These are phyloP conservation scores for Lithophane semibrunnea DNA, from an alignment of 2,888 invertebrate species.

Conservation along the genomic window DNA sequence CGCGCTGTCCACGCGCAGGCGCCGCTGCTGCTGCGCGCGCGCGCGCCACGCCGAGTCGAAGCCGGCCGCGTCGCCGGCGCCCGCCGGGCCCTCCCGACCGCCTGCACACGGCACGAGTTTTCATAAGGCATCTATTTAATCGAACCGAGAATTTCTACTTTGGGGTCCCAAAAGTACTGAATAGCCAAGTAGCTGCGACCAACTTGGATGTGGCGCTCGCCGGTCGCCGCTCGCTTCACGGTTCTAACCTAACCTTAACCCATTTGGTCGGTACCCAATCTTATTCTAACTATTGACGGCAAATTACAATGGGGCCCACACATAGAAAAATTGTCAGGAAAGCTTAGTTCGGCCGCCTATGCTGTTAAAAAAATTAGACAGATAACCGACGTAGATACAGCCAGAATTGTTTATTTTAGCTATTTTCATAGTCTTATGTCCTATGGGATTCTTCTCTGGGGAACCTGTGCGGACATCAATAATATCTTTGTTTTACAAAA, in stretches of 20 bases:
- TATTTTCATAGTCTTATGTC: too few relatives aligned
- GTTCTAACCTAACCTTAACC: too few relatives aligned
- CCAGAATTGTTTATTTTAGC: too few relatives aligned
- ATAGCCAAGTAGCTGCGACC: not conserved
- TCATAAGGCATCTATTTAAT: not conserved
- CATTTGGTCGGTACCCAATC: not conserved
- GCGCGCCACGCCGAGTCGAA: slow-evolving; percentile 81
- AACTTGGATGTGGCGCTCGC: not conserved
- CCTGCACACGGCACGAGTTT: slow-evolving; percentile 12
- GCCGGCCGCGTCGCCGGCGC: slow-evolving; percentile 73
- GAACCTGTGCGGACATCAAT: too few relatives aligned
- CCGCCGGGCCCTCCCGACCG: not conserved
- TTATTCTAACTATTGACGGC: too few relatives aligned
- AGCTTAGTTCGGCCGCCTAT: too few relatives aligned
- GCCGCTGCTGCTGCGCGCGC: slow-evolving; percentile 68
- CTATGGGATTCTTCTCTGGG: too few relatives aligned
- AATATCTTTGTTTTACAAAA: too few relatives aligned
- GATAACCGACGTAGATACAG: too few relatives aligned
- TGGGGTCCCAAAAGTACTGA: not conserved
- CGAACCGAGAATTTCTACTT: not conserved
- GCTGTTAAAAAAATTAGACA: too few relatives aligned
- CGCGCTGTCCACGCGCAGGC: slow-evolving; percentile 83
- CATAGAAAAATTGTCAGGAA: too few relatives aligned
- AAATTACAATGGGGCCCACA: too few relatives aligned
- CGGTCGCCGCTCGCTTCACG: not conserved